Conservation (phyloP, 2,888 invertebrate genomes). For the Pachliopta kotzebuea region DNA sequence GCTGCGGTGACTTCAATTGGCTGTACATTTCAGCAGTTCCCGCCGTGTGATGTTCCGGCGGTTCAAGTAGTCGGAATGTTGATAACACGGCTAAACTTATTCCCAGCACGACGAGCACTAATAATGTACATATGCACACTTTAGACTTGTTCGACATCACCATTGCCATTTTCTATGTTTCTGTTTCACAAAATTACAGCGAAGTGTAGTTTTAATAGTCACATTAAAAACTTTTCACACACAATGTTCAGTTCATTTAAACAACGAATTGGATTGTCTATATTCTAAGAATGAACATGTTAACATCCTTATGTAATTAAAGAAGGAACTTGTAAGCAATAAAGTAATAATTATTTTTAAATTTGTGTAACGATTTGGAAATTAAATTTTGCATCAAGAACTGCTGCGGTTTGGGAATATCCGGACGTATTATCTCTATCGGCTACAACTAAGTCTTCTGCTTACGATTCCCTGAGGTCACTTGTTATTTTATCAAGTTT, state of each 20-base stretch:
- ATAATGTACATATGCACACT: slow-evolving; percentile 55
- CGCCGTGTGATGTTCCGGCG: slow-evolving; percentile 42
- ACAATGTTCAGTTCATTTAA: background rate
- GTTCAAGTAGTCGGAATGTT: slow-evolving; percentile 45
- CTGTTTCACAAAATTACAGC: background rate
- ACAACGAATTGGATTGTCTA: too few species aligned
- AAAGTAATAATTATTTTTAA: too few species aligned
- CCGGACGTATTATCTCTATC: background rate
- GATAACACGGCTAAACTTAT: slow-evolving; percentile 59
- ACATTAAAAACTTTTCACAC: background rate
- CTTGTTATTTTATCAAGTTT: background rate
- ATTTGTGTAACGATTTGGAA: too few species aligned
- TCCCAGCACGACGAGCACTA: slow-evolving; percentile 55
- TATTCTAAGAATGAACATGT: too few species aligned
- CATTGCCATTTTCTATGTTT: slow-evolving; percentile 60
- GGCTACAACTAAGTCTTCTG: background rate
- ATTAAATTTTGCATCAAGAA: too few species aligned
- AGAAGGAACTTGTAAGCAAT: too few species aligned
- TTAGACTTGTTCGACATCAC: slow-evolving; percentile 63
- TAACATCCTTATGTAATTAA: too few species aligned
- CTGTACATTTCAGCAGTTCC: slow-evolving; percentile 61
- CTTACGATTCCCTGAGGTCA: background rate
- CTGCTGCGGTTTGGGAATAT: too few species aligned
- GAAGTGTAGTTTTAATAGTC: background rate
- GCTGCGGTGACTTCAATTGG: slow-evolving; percentile 46